Base-by-base conservation (phyloP, 1,140 invertebrate species). In the Drosophila truncata region DNA sequence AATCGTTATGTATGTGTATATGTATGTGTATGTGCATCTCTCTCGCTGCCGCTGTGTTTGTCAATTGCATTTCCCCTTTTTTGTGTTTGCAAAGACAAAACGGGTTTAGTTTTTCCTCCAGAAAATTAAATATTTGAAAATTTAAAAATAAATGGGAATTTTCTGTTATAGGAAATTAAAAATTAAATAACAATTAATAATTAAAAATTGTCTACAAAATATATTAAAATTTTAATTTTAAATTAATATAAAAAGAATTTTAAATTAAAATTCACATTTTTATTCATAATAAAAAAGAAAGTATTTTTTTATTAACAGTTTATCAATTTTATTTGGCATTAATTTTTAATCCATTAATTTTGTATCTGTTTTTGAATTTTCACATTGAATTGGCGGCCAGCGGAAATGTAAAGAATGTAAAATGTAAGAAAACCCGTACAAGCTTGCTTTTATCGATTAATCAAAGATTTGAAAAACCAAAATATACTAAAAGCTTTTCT, bases 61-160 rank as follows among this genome's bases (percentile, higher is more conserved):
- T 41, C 58, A 54, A 10, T 46, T 77, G 82, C 65, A 50, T 63
- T 67, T 18, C 74, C 66, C 58, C 49, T 71, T 71, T 71, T 59
- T 63, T 27, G n/a, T 46, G 46, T 27, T 70, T 39, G 18, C 60
- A 62, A 71, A 42, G 16, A 7, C 33, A 31, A 29, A 23, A 16
- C 16, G 14, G 1, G 9, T 57, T 23, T 39, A 16, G 2, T 49
- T n/a, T 27, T 42, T 5, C 0, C 41, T 18, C 9, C 16, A 42
- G 1, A 2, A 20, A 42, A 42, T 11, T n/a, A n/a, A n/a, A n/a
- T n/a, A n/a, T n/a, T n/a, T n/a, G n/a, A n/a, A n/a, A n/a, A n/a
- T n/a, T n/a, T n/a, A n/a, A n/a, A n/a, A n/a, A n/a, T n/a, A n/a
- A n/a, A n/a, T n/a, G n/a, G n/a, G n/a, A n/a, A n/a, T n/a, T n/a